Conservation (phyloP, 2,888 invertebrate species). For the Megaustenia siamemsis region DNA sequence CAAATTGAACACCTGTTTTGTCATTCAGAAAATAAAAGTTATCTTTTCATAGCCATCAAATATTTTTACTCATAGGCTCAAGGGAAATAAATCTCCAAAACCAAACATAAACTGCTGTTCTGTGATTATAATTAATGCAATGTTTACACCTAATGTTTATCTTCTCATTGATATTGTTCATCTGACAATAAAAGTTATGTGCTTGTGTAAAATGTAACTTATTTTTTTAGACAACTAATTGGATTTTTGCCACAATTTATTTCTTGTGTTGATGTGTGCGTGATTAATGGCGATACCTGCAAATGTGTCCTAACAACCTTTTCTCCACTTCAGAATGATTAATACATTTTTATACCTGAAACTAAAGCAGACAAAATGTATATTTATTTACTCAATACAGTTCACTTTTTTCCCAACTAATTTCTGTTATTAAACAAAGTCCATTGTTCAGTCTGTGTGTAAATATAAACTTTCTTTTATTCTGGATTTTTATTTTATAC, state of each 20-base stretch:
- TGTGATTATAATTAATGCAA: conserved; percentile 21
- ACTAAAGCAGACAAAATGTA: too few species aligned
- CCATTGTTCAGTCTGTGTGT: too few species aligned
- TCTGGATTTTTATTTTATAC: too few species aligned
- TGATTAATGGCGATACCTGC: background rate
- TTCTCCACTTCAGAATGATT: too few species aligned
- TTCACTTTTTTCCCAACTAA: too few species aligned
- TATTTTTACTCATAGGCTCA: conserved; percentile 21
- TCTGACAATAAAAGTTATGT: too few species aligned
- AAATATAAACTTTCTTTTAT: too few species aligned
- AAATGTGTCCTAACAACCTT: background rate
- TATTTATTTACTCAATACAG: too few species aligned
- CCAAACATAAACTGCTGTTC: conserved; percentile 17
- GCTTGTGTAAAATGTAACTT: background rate
- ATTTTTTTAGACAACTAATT: background rate
- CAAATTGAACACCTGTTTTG: background rate
- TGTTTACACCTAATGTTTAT: background rate
- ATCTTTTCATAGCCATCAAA: background rate
- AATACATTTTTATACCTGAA: too few species aligned
- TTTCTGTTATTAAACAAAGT: too few species aligned
- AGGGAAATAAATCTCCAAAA: conserved; percentile 11
- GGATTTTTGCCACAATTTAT: background rate
- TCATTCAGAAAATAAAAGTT: background rate
- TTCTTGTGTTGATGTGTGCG: background rate
- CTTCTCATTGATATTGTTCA: background rate